Percentiles rank a stretch among this genome's conserved stretches.
These are phyloP conservation scores for Brachyrhaphis roseni DNA, from an alignment of 2,797 vertebrate genomes.

Conservation along the genomic window DNA sequence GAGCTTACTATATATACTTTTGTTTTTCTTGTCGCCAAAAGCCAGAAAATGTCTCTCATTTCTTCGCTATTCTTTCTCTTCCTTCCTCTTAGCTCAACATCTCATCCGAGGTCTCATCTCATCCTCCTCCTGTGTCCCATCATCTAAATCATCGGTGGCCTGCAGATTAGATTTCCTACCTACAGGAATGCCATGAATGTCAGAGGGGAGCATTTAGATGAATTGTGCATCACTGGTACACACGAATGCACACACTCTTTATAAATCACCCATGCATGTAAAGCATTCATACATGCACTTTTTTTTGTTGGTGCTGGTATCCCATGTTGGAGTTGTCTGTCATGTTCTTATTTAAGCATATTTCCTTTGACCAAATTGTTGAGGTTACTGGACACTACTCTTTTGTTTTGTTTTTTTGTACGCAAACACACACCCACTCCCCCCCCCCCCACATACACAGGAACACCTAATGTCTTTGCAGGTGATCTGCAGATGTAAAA, in stretches of 20 bases:
- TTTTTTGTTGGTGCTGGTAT: constrained; percentile 29
- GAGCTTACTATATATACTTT: not conserved
- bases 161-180: constrained; percentile 65
- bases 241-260: not conserved
- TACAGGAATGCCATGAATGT: constrained; percentile 47
- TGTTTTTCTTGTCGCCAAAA: constrained; percentile 40
- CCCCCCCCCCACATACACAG: not conserved
- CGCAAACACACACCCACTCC: not conserved
- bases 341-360: constrained; percentile 49
- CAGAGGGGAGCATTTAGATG: constrained; percentile 62
- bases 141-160: constrained; percentile 60
- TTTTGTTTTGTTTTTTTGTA: constrained; percentile 13
- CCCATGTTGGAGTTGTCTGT: constrained; percentile 33
- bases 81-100: constrained; percentile 37
- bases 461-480: not conserved
- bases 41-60: constrained; percentile 45
- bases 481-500: not conserved
- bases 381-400: constrained; percentile 38
- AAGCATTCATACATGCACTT: constrained; percentile 22
- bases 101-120: constrained; percentile 49
- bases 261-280: constrained; percentile 23
- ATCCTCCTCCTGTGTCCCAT: constrained; percentile 38
- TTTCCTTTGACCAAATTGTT: constrained; percentile 41
- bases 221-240: constrained; percentile 34
- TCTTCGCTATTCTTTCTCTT: constrained; percentile 5